Evolutionary conservation across 1,140 invertebrate species (phyloP), one percentile per base, ranked within the genome.

Genomic region (Asbolus verrucosus): DNA sequence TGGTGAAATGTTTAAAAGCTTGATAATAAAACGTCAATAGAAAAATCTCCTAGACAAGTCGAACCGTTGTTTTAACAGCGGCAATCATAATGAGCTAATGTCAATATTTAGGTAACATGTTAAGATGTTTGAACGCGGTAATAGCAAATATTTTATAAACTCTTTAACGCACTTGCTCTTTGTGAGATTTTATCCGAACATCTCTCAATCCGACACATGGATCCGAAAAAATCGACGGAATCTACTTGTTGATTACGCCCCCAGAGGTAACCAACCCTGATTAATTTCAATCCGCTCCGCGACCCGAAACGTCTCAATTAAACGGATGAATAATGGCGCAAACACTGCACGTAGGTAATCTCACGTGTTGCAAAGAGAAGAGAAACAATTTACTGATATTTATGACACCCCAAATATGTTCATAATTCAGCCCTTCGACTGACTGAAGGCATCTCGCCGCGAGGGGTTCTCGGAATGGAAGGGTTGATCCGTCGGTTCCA

Each of bases 321-420:
- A 8, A 54, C 21, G 0, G 46, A 30, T 54, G 46, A 54, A 14
- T 54, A 54, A 54, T 54, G 46, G 11, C 41, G 27, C 27, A 4
- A 30, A 30, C 27, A 30, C 27, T 30, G 9, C 33, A 54, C 19
- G 13, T 18, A 43, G 39, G 39, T 43, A 24, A 50, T 50, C 19
- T 61, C 30, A 62, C 18, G 59, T 21, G 59, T 62, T 62, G 36
- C 31, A 62, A 67, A 59, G 66, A 59, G 59, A 73, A 72, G 66
- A 63, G 75, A 71, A 69, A 73, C 72, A 76, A 76, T 76, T 76
- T 74, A 68, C 41, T 65, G 72, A 76, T 76, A 76, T 76, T 76
- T 76, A 76, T 76, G 68, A 76, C 73, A 69, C 75, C 70, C 70
- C 70, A 75, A 77, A 75, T 77, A 75, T 76, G 75, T 67, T 71